Conservation (phyloP, 2,888 invertebrate genomes). For the Eristalis tenax region DNA sequence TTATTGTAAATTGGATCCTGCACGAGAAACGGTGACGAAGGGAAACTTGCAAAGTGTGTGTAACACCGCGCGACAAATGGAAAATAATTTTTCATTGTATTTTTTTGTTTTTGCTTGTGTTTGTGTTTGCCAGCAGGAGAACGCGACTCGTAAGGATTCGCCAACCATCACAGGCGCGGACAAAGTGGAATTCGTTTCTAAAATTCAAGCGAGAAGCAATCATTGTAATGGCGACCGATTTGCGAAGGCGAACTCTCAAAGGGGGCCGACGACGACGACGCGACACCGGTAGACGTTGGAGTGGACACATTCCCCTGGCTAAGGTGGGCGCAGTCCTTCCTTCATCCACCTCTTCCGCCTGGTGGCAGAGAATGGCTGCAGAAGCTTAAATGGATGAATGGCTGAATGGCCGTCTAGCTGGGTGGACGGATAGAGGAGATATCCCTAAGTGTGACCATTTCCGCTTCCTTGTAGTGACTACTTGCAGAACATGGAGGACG, state of each 20-base stretch:
- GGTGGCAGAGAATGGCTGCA: not conserved
- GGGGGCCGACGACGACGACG: constrained; percentile 3
- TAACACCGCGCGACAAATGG: constrained; percentile 46
- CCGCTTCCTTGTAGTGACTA: constrained; percentile 58
- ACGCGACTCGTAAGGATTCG: not conserved
- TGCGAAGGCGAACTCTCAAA: constrained; percentile 40
- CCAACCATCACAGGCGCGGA: not conserved
- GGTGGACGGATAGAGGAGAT: not conserved
- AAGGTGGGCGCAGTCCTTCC: constrained; percentile 1
- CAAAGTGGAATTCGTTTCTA: constrained; percentile 19
- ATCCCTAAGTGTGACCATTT: constrained; percentile 45
- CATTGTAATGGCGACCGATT: constrained; percentile 68
- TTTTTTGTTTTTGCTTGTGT: not conserved
- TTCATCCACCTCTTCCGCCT: not conserved
- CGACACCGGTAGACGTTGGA: not conserved
- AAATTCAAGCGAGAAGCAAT: constrained; percentile 57
- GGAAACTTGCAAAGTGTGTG: not conserved
- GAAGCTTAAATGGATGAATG: not conserved
- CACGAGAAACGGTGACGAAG: not conserved
- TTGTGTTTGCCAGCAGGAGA: not conserved
- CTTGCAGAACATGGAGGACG: constrained; percentile 8
- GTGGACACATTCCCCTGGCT: constrained; percentile 23
- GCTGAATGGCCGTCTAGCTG: not conserved
- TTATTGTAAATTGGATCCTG: constrained; percentile 41
- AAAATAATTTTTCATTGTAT: constrained; percentile 58